Conservation (phyloP, 2,113 vertebrate species). For the Vicugna pacos region DNA sequence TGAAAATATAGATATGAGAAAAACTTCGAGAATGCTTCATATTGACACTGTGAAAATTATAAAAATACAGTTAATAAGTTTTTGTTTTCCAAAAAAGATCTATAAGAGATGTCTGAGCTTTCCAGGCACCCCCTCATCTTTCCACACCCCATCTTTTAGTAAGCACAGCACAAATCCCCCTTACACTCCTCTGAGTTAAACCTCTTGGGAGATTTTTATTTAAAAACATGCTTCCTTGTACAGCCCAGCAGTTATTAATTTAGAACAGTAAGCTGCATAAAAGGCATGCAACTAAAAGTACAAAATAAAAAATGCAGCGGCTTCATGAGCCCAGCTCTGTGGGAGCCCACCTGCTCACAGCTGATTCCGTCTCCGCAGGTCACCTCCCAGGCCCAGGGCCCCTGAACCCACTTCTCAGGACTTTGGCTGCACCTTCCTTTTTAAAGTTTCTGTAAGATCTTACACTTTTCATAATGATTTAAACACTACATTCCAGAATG, state of each 20-base stretch:
- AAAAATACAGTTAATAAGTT: not conserved
- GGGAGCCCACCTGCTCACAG: accelerated
- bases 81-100: not conserved
- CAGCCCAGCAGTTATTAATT: not conserved
- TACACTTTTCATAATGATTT: not conserved
- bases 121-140: accelerated
- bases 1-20: not conserved
- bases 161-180: not conserved
- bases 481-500: not conserved
- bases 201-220: not conserved
- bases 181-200: not conserved
- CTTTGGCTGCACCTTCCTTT: too few relatives aligned
- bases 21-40: not conserved
- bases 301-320: not conserved
- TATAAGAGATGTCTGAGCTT: not conserved
- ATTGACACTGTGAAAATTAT: not conserved
- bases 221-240: not conserved
- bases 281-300: not conserved
- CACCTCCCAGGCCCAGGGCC: accelerated
- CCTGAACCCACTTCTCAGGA: accelerated
- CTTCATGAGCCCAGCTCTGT: not conserved
- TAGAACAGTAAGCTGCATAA: not conserved
- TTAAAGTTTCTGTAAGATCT: not conserved
- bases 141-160: not conserved
- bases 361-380: too few relatives aligned